Percentiles rank a stretch among this genome's conserved stretches.
These are phyloP conservation scores for Eulithis testata DNA, from an alignment of 2,888 invertebrate species.

Conservation along the genomic window DNA sequence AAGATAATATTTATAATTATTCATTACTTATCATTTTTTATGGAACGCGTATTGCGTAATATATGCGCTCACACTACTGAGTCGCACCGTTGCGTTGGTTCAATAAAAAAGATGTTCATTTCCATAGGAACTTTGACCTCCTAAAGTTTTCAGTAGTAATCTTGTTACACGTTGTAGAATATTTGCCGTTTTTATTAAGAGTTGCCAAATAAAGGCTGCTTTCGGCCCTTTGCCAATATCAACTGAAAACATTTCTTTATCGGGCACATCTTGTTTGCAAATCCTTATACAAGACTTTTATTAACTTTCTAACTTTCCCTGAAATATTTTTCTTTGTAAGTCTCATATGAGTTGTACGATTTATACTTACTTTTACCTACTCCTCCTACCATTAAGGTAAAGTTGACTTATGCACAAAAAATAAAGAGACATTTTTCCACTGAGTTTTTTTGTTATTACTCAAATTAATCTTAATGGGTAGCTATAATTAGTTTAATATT, in stretches of 20 bases:
- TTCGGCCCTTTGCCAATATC: constrained; percentile 30
- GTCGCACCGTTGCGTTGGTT: no score
- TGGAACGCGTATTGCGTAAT: no score
- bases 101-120: no score
- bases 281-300: constrained; percentile 39
- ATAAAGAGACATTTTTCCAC: no score
- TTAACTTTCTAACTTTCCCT: constrained; percentile 41
- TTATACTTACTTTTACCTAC: constrained; percentile 26
- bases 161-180: constrained; percentile 1
- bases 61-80: no score
- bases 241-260: constrained; percentile 32
- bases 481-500: no score
- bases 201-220: constrained; percentile 29
- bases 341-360: constrained; percentile 7
- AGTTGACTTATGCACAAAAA: constrained; percentile 7
- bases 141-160: no score
- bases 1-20: no score
- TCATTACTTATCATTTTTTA: no score
- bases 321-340: background rate
- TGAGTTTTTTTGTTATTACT: no score
- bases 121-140: no score
- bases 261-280: constrained; percentile 42
- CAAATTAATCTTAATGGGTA: no score
- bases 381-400: constrained; percentile 22
- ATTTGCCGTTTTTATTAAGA: constrained; percentile 34